Conservation (phyloP, 2,113 vertebrate genomes). For the Esox niger region DNA sequence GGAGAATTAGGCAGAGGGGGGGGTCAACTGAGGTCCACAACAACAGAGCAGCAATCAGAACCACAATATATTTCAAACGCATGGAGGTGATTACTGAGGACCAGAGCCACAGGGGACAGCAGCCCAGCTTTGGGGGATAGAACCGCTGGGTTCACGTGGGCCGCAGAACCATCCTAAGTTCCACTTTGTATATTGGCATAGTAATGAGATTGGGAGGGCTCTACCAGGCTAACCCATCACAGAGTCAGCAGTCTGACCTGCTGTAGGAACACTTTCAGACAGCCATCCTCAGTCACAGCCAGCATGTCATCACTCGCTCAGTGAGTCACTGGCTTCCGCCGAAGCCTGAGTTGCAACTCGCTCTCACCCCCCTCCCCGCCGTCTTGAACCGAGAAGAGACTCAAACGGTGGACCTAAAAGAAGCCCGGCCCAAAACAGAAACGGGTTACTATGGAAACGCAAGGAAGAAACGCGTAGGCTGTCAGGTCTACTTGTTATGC, state of each 20-base stretch:
- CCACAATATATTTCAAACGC: slow-evolving; percentile 19
- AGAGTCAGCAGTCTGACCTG: neutral
- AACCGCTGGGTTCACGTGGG: neutral
- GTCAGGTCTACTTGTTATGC: neutral
- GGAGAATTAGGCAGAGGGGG: slow-evolving; percentile 21
- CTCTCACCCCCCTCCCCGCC: neutral
- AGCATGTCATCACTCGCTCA: neutral
- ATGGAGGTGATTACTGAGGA: neutral
- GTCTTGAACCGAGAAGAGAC: neutral
- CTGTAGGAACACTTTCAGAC: too few relatives aligned
- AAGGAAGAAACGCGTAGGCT: neutral
- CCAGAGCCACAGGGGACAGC: neutral
- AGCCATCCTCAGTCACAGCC: neutral
- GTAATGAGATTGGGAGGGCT: too few relatives aligned
- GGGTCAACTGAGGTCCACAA: slow-evolving; percentile 9
- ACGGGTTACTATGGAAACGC: slow-evolving; percentile 2
- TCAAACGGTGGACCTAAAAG: neutral
- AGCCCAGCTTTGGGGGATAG: slow-evolving; percentile 1
- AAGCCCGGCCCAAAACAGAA: neutral
- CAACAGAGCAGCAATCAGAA: slow-evolving; percentile 33
- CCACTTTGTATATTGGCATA: too few relatives aligned
- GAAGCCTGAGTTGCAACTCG: neutral
- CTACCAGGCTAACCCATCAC: too few relatives aligned
- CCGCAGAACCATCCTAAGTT: too few relatives aligned
- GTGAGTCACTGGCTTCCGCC: neutral